phyloP scores from a whole-genome alignment of 2,888 invertebrate genomes.

The Euclidia mi region DNA sequence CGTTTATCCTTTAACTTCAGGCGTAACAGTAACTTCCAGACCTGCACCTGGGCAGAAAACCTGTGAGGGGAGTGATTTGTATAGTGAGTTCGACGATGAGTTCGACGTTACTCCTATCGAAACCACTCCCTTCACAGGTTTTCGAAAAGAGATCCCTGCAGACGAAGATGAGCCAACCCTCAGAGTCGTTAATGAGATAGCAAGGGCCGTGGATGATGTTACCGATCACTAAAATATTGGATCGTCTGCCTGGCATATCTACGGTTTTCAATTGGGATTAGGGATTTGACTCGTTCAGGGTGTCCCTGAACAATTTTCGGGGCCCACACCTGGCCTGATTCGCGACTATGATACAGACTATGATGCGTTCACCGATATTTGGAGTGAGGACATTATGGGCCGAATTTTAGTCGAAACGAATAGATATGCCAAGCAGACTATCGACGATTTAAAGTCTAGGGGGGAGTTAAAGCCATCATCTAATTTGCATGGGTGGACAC shows the following conservation, averaged over 20 bases:
- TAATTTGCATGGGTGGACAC: slow-evolving; percentile 37
- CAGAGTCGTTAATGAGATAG: slow-evolving; percentile 18
- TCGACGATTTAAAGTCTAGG: slow-evolving; percentile 14
- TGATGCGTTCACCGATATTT: slow-evolving; percentile 44
- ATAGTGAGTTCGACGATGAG: slow-evolving; percentile 37
- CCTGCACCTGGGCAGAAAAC: not conserved
- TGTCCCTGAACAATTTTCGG: slow-evolving; percentile 38
- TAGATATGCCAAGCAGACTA: slow-evolving; percentile 43
- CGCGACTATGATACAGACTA: slow-evolving; percentile 35
- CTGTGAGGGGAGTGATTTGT: slow-evolving; percentile 28
- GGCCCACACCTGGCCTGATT: slow-evolving; percentile 40
- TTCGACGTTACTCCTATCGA: slow-evolving; percentile 17
- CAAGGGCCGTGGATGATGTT: slow-evolving; percentile 43
- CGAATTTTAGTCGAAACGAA: slow-evolving; percentile 47
- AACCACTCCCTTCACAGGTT: not conserved
- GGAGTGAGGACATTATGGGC: slow-evolving; percentile 39
- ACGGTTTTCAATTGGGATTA: slow-evolving; percentile 21
- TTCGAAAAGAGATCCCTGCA: slow-evolving; percentile 27
- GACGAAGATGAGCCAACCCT: slow-evolving; percentile 34
- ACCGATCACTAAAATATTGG: no score
- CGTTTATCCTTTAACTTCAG: slow-evolving; percentile 11
- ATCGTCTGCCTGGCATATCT: slow-evolving; percentile 23
- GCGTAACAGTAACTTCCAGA: not conserved
- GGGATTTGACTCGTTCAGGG: slow-evolving; percentile 39
- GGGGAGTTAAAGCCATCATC: slow-evolving; percentile 18